Conservation (phyloP, 2,888 invertebrate species). For the Amblyjoppa proteus region DNA sequence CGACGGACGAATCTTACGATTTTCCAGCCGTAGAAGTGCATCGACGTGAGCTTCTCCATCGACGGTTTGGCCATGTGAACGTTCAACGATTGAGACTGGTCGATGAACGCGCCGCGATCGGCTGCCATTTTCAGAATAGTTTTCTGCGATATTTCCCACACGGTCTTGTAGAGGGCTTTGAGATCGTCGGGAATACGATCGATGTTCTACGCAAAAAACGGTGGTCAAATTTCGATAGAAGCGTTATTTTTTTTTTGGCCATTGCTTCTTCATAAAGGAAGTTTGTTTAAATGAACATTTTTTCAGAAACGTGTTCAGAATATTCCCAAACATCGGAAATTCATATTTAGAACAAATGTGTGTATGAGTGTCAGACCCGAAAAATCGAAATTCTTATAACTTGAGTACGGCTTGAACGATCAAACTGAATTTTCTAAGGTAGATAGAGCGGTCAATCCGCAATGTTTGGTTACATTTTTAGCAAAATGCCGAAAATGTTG, state of each 20-base stretch:
- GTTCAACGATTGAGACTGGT: constrained; percentile 99
- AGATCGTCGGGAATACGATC: constrained; percentile 93
- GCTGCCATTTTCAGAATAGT: constrained; percentile 98
- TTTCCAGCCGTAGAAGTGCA: constrained; percentile 99
- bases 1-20: constrained; percentile 85
- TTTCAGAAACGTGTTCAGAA: no score
- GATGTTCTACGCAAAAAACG: constrained; percentile 87
- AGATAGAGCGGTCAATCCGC: background rate
- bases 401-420: no score
- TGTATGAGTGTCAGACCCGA: no score
- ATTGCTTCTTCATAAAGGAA: no score
- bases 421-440: no score
- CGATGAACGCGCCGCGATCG: constrained; percentile 98
- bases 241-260: no score
- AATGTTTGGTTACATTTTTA: background rate
- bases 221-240: background rate
- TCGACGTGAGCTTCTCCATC: constrained; percentile 97
- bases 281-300: no score
- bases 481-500: no score
- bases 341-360: no score
- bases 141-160: constrained; percentile 98
- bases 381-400: no score
- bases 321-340: no score
- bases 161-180: constrained; percentile 96
- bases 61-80: constrained; percentile 98